Percentiles rank a stretch among this genome's conserved stretches.
These are phyloP conservation scores for Sepioteuthis lessoniana DNA, from an alignment of 2,888 invertebrate species.

Conservation along the genomic window DNA sequence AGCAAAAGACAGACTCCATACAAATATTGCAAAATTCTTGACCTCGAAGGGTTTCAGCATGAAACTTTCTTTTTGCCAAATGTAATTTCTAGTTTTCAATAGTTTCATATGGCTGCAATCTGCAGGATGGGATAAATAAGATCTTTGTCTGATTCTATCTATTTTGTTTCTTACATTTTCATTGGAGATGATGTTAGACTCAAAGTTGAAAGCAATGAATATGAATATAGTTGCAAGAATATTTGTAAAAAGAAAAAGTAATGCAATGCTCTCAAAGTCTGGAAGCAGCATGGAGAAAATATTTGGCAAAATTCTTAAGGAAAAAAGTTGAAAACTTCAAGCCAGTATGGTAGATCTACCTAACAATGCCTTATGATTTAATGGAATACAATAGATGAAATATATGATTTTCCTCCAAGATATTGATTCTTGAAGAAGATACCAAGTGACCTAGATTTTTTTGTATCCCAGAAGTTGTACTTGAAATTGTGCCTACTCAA, in stretches of 20 bases:
- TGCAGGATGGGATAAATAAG: not conserved
- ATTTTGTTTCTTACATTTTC: not conserved
- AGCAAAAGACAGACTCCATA: constrained; percentile 4
- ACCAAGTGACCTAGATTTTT: constrained; percentile 20
- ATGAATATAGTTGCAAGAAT: not conserved
- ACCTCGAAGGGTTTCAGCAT: not conserved
- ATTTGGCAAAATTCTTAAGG: not conserved
- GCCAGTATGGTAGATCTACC: not conserved
- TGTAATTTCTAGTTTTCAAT: constrained; percentile 13
- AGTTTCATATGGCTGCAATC: not conserved
- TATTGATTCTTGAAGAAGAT: constrained; percentile 20
- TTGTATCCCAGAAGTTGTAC: constrained; percentile 12
- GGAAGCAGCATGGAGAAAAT: constrained; percentile 16
- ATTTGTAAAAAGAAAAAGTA: not conserved
- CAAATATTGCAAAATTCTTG: constrained; percentile 33
- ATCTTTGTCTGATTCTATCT: not conserved
- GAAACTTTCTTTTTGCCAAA: not conserved
- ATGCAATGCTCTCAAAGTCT: not conserved
- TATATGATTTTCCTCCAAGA: constrained; percentile 33
- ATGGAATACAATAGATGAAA: constrained; percentile 8
- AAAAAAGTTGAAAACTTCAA: constrained; percentile 11
- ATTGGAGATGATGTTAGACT: not conserved
- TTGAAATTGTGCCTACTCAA: constrained; percentile 10
- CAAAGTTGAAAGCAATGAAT: not conserved
- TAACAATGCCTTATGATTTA: constrained; percentile 33